Percentiles rank a stretch among this genome's conserved stretches.
Conservation (phyloP, 2,888 invertebrate species). For the Adineta ricciae region DNA sequence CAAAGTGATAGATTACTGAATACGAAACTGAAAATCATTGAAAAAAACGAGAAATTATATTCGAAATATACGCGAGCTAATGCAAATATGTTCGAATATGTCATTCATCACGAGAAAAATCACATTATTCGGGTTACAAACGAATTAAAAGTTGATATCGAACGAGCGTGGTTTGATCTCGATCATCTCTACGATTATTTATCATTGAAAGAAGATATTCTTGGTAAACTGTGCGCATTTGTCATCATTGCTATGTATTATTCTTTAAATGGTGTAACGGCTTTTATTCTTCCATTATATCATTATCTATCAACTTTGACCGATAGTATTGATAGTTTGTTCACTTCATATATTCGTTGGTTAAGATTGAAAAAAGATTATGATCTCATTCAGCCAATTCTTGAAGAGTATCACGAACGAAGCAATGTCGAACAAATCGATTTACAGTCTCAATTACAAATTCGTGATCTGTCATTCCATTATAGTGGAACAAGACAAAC, state of each 20-base stretch:
- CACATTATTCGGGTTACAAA: not conserved
- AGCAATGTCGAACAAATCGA: not conserved
- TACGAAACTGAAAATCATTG: not conserved
- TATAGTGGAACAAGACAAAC: not conserved
- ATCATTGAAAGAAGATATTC: not conserved
- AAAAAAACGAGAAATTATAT: not conserved
- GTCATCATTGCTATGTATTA: not conserved
- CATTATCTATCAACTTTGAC: not conserved
- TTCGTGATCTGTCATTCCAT: not conserved
- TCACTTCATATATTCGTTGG: not conserved
- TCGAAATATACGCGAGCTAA: not conserved
- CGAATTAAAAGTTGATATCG: not conserved
- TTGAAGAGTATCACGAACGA: not conserved
- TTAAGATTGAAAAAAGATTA: slow-evolving; percentile 4
- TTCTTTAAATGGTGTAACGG: not conserved
- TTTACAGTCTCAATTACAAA: not conserved
- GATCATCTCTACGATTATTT: not conserved
- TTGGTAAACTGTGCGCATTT: not conserved
- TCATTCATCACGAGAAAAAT: slow-evolving; percentile 1
- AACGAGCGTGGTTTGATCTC: not conserved
- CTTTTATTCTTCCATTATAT: not conserved
- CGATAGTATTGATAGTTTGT: not conserved
- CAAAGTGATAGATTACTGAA: not conserved
- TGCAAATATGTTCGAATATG: slow-evolving; percentile 14
- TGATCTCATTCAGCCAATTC: not conserved